Evolutionary conservation across 2,797 vertebrate genomes (phyloP), one percentile per base, ranked within the genome.

Genomic region (Aulostomus chinensis): DNA sequence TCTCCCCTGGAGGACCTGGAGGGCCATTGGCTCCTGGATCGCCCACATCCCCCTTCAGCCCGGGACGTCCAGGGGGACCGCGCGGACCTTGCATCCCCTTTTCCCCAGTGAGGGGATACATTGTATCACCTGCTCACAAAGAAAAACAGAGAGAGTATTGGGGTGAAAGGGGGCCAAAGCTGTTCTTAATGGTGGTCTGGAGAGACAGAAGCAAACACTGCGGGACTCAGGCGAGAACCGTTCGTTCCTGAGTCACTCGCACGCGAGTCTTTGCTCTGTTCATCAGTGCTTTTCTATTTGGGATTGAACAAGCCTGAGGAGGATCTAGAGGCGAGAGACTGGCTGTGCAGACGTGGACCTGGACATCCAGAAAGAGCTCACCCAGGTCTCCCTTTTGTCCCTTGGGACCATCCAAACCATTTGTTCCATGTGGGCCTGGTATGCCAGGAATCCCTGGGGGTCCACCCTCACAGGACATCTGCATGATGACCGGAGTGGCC

Each of bases 341-440:
- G n/a, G n/a, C n/a, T n/a, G n/a, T n/a, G n/a, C n/a, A n/a, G n/a
- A n/a, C n/a, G n/a, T n/a, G n/a, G n/a, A n/a, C n/a, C n/a, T 14
- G 15, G 7, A 45, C 18, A 13, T 7, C 14, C n/a, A 8, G 13
- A 14, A 9, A 7, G 12, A 25, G 7, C 62, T 76, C 50, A 88
- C 86, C 86, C 1, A 58, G 40, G 24, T 87, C 82, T 38, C 86
- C 86, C 8, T 49, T 73, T 3, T 43, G 53, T 49, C 86, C 86
- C 20, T 39, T 76, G 1, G 1, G 6, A 1, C 85, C 85, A 0
- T 86, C 52, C 1, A 1, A 10, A 6, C 86, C 86, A 0, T 75
- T 20, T 16, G 42, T 15, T 1, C 86, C 86, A 1, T 83, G 72
- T 13, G 17, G 28, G 9, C 86, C 86, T 0, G 85, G 86, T 5